phyloP scores from a whole-genome alignment of 2,888 invertebrate genomes.

The Hecatera dysodea region DNA sequence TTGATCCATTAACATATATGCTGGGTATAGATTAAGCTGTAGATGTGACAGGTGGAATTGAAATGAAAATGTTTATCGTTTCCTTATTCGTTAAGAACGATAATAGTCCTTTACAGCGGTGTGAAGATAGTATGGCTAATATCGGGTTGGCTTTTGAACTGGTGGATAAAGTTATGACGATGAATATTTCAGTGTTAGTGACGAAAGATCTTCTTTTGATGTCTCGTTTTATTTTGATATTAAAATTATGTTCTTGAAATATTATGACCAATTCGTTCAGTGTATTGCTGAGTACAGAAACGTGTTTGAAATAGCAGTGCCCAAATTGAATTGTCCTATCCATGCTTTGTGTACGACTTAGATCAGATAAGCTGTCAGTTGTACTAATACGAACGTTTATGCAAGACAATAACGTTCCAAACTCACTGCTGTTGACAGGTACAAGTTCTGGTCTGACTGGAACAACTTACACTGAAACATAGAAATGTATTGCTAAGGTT shows the following conservation, averaged over 20 bases:
- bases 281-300: background rate
- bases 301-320: background rate
- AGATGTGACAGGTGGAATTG: slow-evolving; percentile 26
- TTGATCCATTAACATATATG: slow-evolving; percentile 69
- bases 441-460: slow-evolving; percentile 34
- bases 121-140: too few species aligned
- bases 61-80: slow-evolving; percentile 9
- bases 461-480: slow-evolving; percentile 23
- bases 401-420: slow-evolving; percentile 32
- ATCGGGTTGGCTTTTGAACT: too few species aligned
- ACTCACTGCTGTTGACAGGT: slow-evolving; percentile 30
- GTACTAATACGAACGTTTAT: slow-evolving; percentile 35
- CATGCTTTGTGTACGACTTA: slow-evolving; percentile 13
- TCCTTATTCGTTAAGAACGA: background rate
- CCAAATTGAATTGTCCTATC: slow-evolving; percentile 29
- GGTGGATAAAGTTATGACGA: too few species aligned
- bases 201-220: background rate
- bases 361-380: slow-evolving; percentile 11
- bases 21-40: slow-evolving; percentile 40
- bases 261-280: too few species aligned
- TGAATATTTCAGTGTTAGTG: background rate
- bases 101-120: background rate
- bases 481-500: slow-evolving; percentile 4
- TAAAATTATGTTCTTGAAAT: too few species aligned
- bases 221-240: background rate